Conservation (phyloP, 2,113 vertebrate species). For the Sinocyclocheilus maitianheensis region DNA sequence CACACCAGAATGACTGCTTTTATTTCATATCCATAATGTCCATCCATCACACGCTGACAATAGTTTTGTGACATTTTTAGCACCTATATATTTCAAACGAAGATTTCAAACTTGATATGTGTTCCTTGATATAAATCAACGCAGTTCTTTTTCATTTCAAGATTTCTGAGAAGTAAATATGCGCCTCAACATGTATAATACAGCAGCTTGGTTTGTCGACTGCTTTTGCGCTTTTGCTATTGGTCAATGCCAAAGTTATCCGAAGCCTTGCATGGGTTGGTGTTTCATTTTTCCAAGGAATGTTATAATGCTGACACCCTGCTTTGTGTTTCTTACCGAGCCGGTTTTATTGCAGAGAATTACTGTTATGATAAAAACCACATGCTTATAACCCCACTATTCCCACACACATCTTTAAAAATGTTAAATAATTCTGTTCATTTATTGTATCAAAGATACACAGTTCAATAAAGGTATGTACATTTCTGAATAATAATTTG, state of each 20-base stretch:
- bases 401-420: conserved; percentile 45
- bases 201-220: conserved; percentile 49
- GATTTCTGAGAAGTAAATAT: conserved; percentile 28
- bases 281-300: conserved; percentile 53
- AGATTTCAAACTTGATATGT: conserved; percentile 12
- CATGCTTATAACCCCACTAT: conserved; percentile 45
- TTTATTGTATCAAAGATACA: conserved; percentile 49
- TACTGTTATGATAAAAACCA: conserved; percentile 41
- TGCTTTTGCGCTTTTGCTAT: conserved; percentile 53
- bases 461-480: conserved; percentile 55
- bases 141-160: background rate
- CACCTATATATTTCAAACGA: background rate
- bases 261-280: conserved; percentile 57
- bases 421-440: conserved; percentile 51
- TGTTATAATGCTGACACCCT: conserved; percentile 48
- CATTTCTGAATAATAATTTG: conserved; percentile 51
- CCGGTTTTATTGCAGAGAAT: conserved; percentile 40
- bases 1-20: background rate
- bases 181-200: conserved; percentile 42
- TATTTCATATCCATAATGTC: background rate
- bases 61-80: background rate
- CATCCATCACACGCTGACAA: background rate
- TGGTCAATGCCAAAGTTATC: conserved; percentile 57
- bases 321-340: conserved; percentile 49
- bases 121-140: conserved; percentile 13